Evolutionary conservation across 2,797 vertebrate genomes (phyloP).

Genomic region (Amphiprion clarkii): DNA sequence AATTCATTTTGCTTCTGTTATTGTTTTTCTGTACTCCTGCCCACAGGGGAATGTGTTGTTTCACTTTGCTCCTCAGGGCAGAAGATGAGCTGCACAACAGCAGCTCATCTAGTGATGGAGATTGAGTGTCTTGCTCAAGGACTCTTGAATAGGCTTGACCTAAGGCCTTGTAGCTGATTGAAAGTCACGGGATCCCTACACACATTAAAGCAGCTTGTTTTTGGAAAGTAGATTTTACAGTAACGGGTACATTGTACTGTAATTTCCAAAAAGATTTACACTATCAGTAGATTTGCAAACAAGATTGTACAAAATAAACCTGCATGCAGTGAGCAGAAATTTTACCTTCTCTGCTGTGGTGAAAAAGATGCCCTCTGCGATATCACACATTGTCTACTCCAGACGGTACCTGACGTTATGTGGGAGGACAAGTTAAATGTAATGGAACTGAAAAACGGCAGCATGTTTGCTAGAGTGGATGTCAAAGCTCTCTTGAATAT

Average conservation of each 20-base stretch:
- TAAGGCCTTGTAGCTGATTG: slow-evolving; percentile 20
- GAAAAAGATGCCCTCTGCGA: slow-evolving; percentile 14
- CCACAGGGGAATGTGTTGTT: slow-evolving; percentile 29
- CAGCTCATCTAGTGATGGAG: slow-evolving; percentile 19
- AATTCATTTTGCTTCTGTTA: background rate
- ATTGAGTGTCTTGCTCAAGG: slow-evolving; percentile 27
- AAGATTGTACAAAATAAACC: background rate
- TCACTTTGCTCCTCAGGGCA: slow-evolving; percentile 33
- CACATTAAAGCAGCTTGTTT: background rate
- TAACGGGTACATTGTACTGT: background rate
- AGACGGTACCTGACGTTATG: slow-evolving; percentile 19
- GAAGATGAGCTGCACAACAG: slow-evolving; percentile 36
- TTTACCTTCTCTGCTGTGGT: slow-evolving; percentile 7
- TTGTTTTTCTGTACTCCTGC: slow-evolving; percentile 18
- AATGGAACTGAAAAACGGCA: slow-evolving; percentile 39
- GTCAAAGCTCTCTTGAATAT: background rate
- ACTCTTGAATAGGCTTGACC: slow-evolving; percentile 35
- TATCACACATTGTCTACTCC: slow-evolving; percentile 8
- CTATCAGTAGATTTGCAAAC: background rate
- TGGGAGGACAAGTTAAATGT: slow-evolving; percentile 48
- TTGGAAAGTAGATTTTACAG: slow-evolving; percentile 7
- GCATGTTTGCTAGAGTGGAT: background rate
- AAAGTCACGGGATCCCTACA: background rate
- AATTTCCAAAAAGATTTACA: slow-evolving; percentile 10
- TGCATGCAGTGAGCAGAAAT: background rate